Conservation (phyloP, 2,888 invertebrate species). For the Dusona sp. region DNA sequence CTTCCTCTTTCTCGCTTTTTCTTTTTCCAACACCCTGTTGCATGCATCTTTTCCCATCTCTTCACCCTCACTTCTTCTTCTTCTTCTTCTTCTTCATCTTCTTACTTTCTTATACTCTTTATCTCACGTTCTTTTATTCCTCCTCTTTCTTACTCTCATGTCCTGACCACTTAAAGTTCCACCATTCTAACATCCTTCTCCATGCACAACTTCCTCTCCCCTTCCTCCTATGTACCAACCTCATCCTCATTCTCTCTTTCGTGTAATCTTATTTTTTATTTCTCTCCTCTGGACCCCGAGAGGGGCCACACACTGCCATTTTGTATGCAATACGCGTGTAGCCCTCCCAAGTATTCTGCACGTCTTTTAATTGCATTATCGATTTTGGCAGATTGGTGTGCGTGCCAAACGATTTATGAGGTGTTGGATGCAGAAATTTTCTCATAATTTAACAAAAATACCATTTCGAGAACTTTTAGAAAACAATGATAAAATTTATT, state of each 20-base stretch:
- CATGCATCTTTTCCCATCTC: slow-evolving; percentile 60
- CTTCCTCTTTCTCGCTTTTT: slow-evolving; percentile 62
- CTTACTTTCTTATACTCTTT: slow-evolving; percentile 51
- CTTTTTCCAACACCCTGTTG: slow-evolving; percentile 65
- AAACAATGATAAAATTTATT: not conserved
- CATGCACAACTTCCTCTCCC: slow-evolving; percentile 32
- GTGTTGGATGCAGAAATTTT: not conserved
- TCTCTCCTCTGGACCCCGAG: slow-evolving; percentile 27
- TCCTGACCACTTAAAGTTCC: slow-evolving; percentile 62
- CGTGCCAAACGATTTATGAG: slow-evolving; percentile 9
- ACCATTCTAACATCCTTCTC: slow-evolving; percentile 65
- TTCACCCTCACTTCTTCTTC: slow-evolving; percentile 47
- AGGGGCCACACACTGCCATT: slow-evolving; percentile 61
- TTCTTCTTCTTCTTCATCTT: slow-evolving; percentile 49
- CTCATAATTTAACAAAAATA: not conserved
- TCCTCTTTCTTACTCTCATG: slow-evolving; percentile 35
- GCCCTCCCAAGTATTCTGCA: slow-evolving; percentile 33
- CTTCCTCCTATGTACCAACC: slow-evolving; percentile 4
- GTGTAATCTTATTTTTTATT: slow-evolving; percentile 63
- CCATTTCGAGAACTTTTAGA: not conserved
- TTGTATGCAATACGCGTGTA: slow-evolving; percentile 43
- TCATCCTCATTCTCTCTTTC: slow-evolving; percentile 55
- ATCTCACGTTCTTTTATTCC: slow-evolving; percentile 50
- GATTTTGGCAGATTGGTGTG: slow-evolving; percentile 33
- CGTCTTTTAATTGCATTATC: slow-evolving; percentile 56